phyloP scores from a whole-genome alignment of 2,113 vertebrate species.

The Gallinago jamesoni region DNA sequence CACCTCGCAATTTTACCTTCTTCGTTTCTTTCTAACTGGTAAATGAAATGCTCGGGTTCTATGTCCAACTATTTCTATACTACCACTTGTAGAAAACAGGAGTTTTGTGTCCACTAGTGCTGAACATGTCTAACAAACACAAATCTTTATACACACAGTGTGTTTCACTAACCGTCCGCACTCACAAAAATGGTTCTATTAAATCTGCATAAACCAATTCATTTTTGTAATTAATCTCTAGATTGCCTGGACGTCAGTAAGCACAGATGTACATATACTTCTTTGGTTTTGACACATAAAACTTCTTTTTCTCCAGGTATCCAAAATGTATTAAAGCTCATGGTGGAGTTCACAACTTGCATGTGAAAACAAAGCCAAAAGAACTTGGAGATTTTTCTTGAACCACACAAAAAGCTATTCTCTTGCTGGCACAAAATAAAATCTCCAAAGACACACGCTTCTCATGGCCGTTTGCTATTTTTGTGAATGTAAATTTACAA shows the following conservation, averaged over 20 bases:
- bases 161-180: not conserved
- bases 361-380: not conserved
- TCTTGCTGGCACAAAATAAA: not conserved
- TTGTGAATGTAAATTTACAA: not conserved
- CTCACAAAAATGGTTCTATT: not conserved
- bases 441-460: not conserved
- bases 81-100: not conserved
- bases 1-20: not conserved
- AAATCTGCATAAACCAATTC: not conserved
- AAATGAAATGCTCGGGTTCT: not conserved
- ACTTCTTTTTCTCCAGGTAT: not conserved
- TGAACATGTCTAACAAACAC: not conserved
- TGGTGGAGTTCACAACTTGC: constrained; percentile 9
- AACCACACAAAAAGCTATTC: not conserved
- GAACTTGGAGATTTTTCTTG: not conserved
- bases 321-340: not conserved
- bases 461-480: not conserved
- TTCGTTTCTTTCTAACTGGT: not conserved
- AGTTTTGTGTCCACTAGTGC: not conserved
- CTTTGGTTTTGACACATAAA: not conserved
- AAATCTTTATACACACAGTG: not conserved
- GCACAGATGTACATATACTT: not conserved
- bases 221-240: not conserved
- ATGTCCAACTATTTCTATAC: not conserved
- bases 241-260: not conserved